Evolutionary conservation across 2,113 vertebrate genomes (phyloP).

Genomic region (Phodopus roborovskii): DNA sequence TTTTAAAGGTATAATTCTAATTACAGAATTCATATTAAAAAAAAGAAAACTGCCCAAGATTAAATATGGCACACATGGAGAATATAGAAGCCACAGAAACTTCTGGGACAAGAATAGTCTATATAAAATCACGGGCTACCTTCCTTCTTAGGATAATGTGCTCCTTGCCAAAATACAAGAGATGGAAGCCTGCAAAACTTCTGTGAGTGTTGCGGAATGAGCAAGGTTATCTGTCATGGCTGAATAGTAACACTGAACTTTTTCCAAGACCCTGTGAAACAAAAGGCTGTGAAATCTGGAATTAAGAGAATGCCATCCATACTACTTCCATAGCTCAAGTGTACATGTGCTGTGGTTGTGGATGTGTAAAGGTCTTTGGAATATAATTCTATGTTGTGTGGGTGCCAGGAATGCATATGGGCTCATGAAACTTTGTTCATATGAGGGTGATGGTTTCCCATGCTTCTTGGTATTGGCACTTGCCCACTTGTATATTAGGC

Average conservation of each 20-base stretch:
- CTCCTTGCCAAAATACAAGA: not conserved
- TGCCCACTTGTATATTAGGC: not conserved
- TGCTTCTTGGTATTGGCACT: not conserved
- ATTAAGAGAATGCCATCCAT: not conserved
- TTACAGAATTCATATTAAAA: not conserved
- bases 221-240: not conserved
- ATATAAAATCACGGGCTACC: rapidly evolving
- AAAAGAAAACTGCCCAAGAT: not conserved
- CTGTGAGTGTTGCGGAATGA: too few relatives aligned
- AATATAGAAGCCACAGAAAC: not conserved
- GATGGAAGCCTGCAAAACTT: not conserved
- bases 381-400: not conserved
- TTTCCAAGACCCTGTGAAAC: not conserved
- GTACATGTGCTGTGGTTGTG: not conserved
- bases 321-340: not conserved
- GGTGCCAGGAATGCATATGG: not conserved
- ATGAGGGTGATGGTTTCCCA: not conserved
- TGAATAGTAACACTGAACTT: too few relatives aligned
- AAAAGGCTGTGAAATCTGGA: not conserved
- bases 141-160: too few relatives aligned
- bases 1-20: not conserved
- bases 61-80: not conserved
- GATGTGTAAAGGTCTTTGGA: not conserved
- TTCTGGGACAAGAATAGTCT: not conserved
- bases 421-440: not conserved